A percentile compares a stretch with the other conserved stretches of the same genome.
These are phyloP conservation scores for Scaptomyza caliginosa DNA, from an alignment of 2,888 invertebrate species.

Conservation along the genomic window DNA sequence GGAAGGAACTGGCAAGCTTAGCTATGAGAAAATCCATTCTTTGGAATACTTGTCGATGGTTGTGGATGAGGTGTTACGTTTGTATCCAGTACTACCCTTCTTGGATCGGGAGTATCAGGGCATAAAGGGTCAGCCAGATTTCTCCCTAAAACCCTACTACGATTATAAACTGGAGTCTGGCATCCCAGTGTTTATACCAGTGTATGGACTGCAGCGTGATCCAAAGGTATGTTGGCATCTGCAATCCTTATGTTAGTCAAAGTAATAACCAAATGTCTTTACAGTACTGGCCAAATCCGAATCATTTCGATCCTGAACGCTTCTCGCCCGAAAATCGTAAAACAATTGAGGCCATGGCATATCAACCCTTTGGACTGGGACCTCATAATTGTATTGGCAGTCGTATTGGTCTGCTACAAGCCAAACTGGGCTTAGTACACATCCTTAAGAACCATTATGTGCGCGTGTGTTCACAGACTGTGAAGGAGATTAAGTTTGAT, in stretches of 20 bases:
- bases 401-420: slow-evolving; percentile 81
- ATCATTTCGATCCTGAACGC: slow-evolving; percentile 82
- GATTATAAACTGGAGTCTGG: slow-evolving; percentile 75
- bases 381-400: slow-evolving; percentile 83
- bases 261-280: not conserved
- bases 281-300: slow-evolving; percentile 81
- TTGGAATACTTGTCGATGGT: slow-evolving; percentile 85
- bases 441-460: slow-evolving; percentile 82
- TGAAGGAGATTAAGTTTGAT: slow-evolving; percentile 70
- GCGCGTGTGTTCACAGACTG: slow-evolving; percentile 61
- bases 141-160: slow-evolving; percentile 77
- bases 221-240: no score
- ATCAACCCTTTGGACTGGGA: slow-evolving; percentile 81
- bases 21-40: slow-evolving; percentile 83
- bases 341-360: slow-evolving; percentile 68
- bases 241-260: no score
- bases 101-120: slow-evolving; percentile 81
- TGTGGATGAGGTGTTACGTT: slow-evolving; percentile 80
- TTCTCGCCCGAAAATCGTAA: slow-evolving; percentile 78
- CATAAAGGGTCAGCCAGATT: slow-evolving; percentile 49
- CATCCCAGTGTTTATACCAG: slow-evolving; percentile 81
- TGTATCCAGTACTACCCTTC: slow-evolving; percentile 83
- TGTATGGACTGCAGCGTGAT: slow-evolving; percentile 81
- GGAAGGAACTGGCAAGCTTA: slow-evolving; percentile 79
- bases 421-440: slow-evolving; percentile 80